Conservation (phyloP, 2,113 vertebrate genomes). For the Glareola pratincola region DNA sequence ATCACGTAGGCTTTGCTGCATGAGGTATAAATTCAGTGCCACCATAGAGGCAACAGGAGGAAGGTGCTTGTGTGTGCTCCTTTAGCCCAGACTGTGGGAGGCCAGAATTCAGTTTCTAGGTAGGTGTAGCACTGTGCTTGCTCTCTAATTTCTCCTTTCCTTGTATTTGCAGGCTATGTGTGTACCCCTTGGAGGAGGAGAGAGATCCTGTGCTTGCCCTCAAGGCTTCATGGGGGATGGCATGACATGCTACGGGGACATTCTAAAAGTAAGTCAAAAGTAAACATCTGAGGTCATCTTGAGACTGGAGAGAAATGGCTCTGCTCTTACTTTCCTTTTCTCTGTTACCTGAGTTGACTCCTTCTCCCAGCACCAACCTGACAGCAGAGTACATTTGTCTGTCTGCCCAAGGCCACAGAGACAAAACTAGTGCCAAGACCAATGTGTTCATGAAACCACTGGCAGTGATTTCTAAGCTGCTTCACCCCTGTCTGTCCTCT, state of each 20-base stretch:
- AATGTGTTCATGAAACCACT: background rate
- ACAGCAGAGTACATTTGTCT: background rate
- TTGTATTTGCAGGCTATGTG: constrained; percentile 81
- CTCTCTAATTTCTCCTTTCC: background rate
- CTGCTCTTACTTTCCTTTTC: background rate
- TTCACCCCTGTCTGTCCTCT: background rate
- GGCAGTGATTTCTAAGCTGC: background rate
- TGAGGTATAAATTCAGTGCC: background rate
- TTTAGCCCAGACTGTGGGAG: background rate
- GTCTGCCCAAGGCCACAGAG: background rate
- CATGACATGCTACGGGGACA: constrained; percentile 79
- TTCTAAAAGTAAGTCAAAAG: constrained; percentile 72
- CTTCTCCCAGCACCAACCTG: background rate
- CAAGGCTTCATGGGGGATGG: constrained; percentile 83
- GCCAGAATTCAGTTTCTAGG: background rate
- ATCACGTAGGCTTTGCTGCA: background rate
- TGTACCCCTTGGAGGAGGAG: constrained; percentile 58
- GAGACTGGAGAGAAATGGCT: background rate
- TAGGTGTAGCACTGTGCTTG: background rate
- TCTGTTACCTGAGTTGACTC: background rate
- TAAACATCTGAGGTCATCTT: background rate
- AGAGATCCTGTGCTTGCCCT: constrained; percentile 80
- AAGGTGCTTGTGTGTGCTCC: background rate
- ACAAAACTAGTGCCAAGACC: background rate
- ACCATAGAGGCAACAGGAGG: background rate